phyloP scores from a whole-genome alignment of 1,140 invertebrate genomes.

The Paraescarpia echinospica region DNA sequence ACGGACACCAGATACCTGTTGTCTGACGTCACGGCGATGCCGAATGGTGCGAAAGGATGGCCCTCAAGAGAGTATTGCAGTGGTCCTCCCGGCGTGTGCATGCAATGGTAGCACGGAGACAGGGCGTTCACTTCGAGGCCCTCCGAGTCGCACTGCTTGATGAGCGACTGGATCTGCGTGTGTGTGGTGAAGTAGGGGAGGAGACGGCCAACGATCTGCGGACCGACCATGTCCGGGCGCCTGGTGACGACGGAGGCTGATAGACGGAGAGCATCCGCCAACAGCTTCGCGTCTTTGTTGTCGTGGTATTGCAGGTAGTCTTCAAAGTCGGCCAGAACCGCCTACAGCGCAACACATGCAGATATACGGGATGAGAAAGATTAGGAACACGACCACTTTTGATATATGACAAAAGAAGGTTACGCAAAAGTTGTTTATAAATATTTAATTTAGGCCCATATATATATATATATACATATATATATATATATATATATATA shows the following conservation, averaged over 20 bases:
- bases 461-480: no score
- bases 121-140: conserved; percentile 74
- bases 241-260: conserved; percentile 68
- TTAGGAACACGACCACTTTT: no score
- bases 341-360: conserved; percentile 43
- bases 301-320: conserved; percentile 72
- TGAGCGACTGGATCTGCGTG: conserved; percentile 76
- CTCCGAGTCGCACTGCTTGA: conserved; percentile 81
- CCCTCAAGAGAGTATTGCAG: conserved; percentile 97
- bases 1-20: conserved; percentile 92
- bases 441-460: no score
- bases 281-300: conserved; percentile 83
- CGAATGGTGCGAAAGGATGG: conserved; percentile 96
- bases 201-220: conserved; percentile 88
- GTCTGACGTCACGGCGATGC: conserved; percentile 88
- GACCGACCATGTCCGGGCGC: conserved; percentile 94
- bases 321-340: conserved; percentile 93
- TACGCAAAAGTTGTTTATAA: no score
- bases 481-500: no score
- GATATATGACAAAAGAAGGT: no score
- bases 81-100: conserved; percentile 96
- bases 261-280: conserved; percentile 90
- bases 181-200: conserved; percentile 67
- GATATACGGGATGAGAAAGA: neutral
- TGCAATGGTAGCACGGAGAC: conserved; percentile 89